These are phyloP conservation scores for Brachyrhaphis roseni DNA, from an alignment of 2,797 vertebrate genomes.

Conservation along the genomic window DNA sequence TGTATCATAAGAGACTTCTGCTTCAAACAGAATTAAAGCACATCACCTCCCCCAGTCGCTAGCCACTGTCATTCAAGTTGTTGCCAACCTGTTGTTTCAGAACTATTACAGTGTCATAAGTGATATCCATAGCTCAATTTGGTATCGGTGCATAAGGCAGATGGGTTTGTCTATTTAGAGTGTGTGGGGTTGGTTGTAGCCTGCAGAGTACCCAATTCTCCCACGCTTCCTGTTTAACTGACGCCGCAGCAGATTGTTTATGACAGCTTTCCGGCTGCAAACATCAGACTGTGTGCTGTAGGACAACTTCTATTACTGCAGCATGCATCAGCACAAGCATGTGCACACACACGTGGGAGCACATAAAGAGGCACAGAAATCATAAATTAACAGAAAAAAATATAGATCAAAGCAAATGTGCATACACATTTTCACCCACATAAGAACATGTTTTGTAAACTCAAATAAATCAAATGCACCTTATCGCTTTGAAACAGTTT, in stretches of 20 bases:
- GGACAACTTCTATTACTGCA: conserved; percentile 72
- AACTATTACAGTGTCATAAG: conserved; percentile 52
- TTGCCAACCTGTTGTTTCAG: conserved; percentile 57
- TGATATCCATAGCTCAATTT: conserved; percentile 63
- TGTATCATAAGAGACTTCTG: conserved; percentile 30
- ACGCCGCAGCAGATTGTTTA: conserved; percentile 79
- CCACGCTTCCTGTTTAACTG: conserved; percentile 76
- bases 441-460: conserved; percentile 35
- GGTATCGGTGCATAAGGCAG: conserved; percentile 62
- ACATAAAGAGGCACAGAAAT: conserved; percentile 25
- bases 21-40: conserved; percentile 50
- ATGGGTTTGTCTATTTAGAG: conserved; percentile 74
- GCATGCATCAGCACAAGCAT: conserved; percentile 50
- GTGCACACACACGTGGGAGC: conserved; percentile 13
- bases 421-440: conserved; percentile 54
- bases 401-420: conserved; percentile 61
- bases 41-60: conserved; percentile 27
- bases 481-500: conserved; percentile 53
- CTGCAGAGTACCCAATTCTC: conserved; percentile 66
- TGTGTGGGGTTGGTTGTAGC: conserved; percentile 61
- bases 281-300: conserved; percentile 71
- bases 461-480: conserved; percentile 33
- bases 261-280: conserved; percentile 77
- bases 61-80: conserved; percentile 33
- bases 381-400: conserved; percentile 34